Base-by-base conservation (phyloP, 2,113 vertebrate genomes). In the Eurystomus gularis region DNA sequence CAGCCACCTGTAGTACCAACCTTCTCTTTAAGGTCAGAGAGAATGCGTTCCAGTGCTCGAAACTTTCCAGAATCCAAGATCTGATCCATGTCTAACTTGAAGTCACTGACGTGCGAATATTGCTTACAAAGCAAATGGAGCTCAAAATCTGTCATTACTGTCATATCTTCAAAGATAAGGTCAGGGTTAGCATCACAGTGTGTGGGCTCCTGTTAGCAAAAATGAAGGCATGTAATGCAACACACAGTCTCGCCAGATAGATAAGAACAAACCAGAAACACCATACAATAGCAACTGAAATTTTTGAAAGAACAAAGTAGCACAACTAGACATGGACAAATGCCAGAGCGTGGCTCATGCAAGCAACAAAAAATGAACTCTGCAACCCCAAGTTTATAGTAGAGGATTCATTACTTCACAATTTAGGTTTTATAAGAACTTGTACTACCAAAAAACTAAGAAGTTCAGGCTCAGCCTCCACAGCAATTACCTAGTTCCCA, bases 81-180 rank as follows among this genome's bases (percentile, higher is more conserved):
- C 54, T 98, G 92, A 39, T 98, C 91, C 64, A 93, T 98, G 55
- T 99, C 98, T 90, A 99, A 98, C 77, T 97, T 98, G 97, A 98
- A 99, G 40, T 96, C 97, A 88, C 83, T 86, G 91, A 99, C 96
- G 57, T 98, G 98, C 44, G 96, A 96, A 96, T 99, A 99, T 60
- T 99, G 98, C 96, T 98, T 98, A 96, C 99, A 99, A 86, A 99
- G 98, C 61, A 98, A 96, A 94, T 99, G 98, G 70, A 99, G 98
- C 92, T 99, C 99, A 97, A 99, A 99, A 97, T 99, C 99, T 66
- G 99, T 99, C 99, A 99, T 99, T 81, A 99, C 98, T 87, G 98
- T 98, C 99, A 99, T 99, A 96, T 99, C 99, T 97, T 99, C 99
- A 91, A 99, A 99, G 95, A 99, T 99, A 76, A 99, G 98, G 88